Evolutionary conservation across 1,140 invertebrate species (phyloP), one percentile per base, ranked within the genome.

Genomic region (Drosophila bocqueti): DNA sequence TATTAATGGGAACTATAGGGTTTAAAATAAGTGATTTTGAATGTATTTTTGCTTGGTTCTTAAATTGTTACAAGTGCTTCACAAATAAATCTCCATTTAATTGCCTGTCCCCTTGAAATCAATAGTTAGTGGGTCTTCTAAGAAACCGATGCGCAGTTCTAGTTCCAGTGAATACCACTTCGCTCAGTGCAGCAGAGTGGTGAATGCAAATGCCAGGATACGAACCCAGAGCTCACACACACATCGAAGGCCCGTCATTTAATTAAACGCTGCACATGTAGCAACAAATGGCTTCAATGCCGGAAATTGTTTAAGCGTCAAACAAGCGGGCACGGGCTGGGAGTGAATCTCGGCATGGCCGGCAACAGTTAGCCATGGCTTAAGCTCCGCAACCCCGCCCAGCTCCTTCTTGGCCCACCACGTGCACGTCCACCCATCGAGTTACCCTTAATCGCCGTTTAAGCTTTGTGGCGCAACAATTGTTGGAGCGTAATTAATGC

Each of bases 401-500:
- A 7, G 49, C 49, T 11, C 38, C n/a, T 18, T 26, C 10, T 46
- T 24, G 18, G 31, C 62, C 38, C 7, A 18, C 52, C 29, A 52
- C 10, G 29, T 29, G 15, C 47, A 52, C 29, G 24, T 34, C n/a
- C 58, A 18, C 21, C 42, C 47, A 66, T 57, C 54, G 65, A 61
- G 68, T 64, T 75, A 67, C 54, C 79, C 67, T 80, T 90, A 84
- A 81, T 67, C 84, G 77, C 77, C 78, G 78, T 89, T 89, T 90
- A 84, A 90, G 85, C 81, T 81, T 90, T 90, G 85, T 90, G 85
- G 84, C 85, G 71, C 84, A 89, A 90, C 84, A 90, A 90, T 90
- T 89, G 84, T 57, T 85, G 84, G 78, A 90, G 84, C 85, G 84
- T 89, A 85, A 89, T 85, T 89, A 89, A 89, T 89, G 75, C 84